Base-by-base conservation (phyloP, 1,140 invertebrate genomes). In the Nylanderia fulva region DNA sequence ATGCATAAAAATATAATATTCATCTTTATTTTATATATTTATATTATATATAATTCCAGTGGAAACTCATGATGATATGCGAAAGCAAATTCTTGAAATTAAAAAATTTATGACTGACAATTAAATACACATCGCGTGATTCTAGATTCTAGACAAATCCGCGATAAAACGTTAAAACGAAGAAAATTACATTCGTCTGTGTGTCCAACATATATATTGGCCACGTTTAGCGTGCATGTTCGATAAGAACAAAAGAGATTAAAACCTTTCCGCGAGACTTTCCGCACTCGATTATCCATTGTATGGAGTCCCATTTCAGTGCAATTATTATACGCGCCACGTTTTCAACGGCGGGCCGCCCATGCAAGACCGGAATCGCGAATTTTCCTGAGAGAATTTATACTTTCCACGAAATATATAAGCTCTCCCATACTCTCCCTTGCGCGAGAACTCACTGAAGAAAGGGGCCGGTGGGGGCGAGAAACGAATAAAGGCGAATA, bases 291-390 rank as follows among this genome's bases (percentile, higher is more conserved):
- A 82, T 82, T 82, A 82, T 82, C 66, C 39, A 82, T 82, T 82
- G 77, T 72, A 18, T 60, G 42, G 3, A 72, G 7, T 15, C 8
- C n/a, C 13, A n/a, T 33, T n/a, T 72, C 52, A 18, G 21, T 24
- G 36, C 66, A 13, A 82, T 82, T 82, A 58, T 82, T 71, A 82
- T 82, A 82, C 66, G 13, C 74, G 86, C 68, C 86, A 87, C 86
- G 80, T 88, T 88, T 84, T 66, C 29, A 83, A 88, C 18, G 58
- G 74, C 54, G 56, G 24, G 36, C 69, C n/a, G 52, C 15, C 15
- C 15, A 72, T 27, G 36, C 80, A 61, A 77, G 61, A 66, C 42
- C 54, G 71, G 36, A 39, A 56, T 58, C 58, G 21, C 27, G 48
- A 58, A 54, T 60, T 52, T 2, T 9, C 24, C 18, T 60, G 24